Evolutionary conservation across 2,888 invertebrate genomes (phyloP).

Genomic region (Embidobia sp.): DNA sequence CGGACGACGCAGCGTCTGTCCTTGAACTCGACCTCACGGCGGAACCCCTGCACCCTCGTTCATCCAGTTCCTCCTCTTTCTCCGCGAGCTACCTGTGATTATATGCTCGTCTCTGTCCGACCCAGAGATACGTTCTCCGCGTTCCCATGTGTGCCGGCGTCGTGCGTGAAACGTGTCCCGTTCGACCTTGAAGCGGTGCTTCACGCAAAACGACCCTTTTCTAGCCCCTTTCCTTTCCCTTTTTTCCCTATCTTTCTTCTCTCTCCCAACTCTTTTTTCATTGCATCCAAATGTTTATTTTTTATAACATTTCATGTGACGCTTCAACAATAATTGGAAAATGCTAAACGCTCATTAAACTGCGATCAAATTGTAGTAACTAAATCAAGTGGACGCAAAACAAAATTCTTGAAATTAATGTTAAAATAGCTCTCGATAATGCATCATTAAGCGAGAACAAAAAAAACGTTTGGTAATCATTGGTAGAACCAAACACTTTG

Average conservation of each 20-base stretch:
- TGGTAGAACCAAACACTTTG: too few relatives aligned
- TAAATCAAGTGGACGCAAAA: too few relatives aligned
- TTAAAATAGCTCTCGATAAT: too few relatives aligned
- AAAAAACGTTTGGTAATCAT: too few relatives aligned
- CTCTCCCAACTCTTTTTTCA: too few relatives aligned
- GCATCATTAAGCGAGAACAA: too few relatives aligned
- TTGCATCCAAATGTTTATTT: too few relatives aligned
- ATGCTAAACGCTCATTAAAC: too few relatives aligned
- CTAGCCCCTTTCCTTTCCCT: not conserved
- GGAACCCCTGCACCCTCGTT: constrained; percentile 62
- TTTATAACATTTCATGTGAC: too few relatives aligned
- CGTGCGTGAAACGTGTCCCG: constrained; percentile 38
- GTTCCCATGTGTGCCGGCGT: constrained; percentile 45
- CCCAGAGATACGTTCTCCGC: constrained; percentile 39
- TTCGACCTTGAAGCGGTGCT: constrained; percentile 40
- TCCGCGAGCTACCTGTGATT: constrained; percentile 53
- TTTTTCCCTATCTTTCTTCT: not conserved
- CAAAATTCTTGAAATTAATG: too few relatives aligned
- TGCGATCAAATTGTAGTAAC: too few relatives aligned
- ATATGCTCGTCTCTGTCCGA: constrained; percentile 32
- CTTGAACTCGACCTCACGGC: constrained; percentile 63
- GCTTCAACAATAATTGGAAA: too few relatives aligned
- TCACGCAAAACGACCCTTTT: constrained; percentile 25
- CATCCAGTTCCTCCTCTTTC: constrained; percentile 56
- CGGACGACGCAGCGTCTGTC: constrained; percentile 52